A percentile compares a stretch with the other conserved stretches of the same genome.
phyloP scores from a whole-genome alignment of 2,797 vertebrate species.

The Clarias fuscus region DNA sequence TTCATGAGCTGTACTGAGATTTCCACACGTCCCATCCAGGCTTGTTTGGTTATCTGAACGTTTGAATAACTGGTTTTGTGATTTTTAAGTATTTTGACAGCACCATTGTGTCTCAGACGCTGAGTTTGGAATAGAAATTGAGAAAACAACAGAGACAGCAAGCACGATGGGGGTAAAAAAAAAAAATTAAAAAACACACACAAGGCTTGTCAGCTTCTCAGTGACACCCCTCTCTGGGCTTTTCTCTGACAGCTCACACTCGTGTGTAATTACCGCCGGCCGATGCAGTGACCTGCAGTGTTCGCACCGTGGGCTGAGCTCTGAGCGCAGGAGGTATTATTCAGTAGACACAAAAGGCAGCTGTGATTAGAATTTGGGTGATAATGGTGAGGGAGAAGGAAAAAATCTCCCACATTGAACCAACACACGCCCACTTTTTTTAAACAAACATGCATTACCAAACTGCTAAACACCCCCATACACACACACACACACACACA shows the following conservation, averaged over 20 bases:
- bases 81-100: conserved; percentile 20
- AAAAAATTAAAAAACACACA: neutral
- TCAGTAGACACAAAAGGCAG: conserved; percentile 59
- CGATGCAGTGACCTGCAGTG: conserved; percentile 50
- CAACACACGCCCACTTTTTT: conserved; percentile 30
- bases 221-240: neutral
- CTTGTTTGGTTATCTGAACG: conserved; percentile 43
- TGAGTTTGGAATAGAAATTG: neutral
- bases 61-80: neutral
- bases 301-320: conserved; percentile 36
- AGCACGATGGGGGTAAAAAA: neutral
- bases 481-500: neutral
- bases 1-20: too few relatives aligned
- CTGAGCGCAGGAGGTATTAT: conserved; percentile 35
- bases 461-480: neutral
- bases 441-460: neutral
- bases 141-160: neutral
- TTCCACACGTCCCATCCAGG: conserved; percentile 20
- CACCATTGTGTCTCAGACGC: neutral
- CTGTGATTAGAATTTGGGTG: conserved; percentile 54
- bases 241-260: conserved; percentile 30
- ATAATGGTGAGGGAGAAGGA: conserved; percentile 47
- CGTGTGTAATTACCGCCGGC: conserved; percentile 55
- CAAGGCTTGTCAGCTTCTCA: neutral
- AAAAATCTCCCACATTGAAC: conserved; percentile 41